Base-by-base conservation (phyloP, 2,797 vertebrate species). In the Geotrypetes seraphini region DNA sequence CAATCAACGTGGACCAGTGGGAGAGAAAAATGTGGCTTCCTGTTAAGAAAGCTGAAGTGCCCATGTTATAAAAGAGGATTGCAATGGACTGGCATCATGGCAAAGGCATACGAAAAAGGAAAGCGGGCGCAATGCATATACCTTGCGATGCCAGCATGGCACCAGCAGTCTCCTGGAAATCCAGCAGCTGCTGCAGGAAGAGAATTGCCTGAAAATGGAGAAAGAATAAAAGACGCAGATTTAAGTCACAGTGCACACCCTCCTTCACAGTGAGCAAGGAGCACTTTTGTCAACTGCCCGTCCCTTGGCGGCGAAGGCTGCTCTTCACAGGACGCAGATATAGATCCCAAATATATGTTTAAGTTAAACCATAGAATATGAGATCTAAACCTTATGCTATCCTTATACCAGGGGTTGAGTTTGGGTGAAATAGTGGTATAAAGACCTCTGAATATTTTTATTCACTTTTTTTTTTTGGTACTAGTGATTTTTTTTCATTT, bases 121-220 rank as follows among this genome's bases (percentile, higher is more conserved):
- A n/a, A n/a, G 30, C 8, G 46, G 58, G 17, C 7, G 20, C n/a
- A 34, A 16, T 26, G 31, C 30, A 15, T 2, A 9, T 89, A 96
- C 93, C 92, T 89, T 97, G 95, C 2, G 95, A 98, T 16, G 95
- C 95, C 58, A 98, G 47, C 95, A 97, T 97, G 59, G 95, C 93
- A 7, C 92, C 93, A 0, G 94, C 93, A 0, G 95, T 98, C 71
- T 98, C 95, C 39, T 98, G 95, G 69, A 99, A 99, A 69, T 99
- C 93, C 57, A 99, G 65, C 52, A 99, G 77, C 45, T 97, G 94
- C 65, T 99, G 95, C 33, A 97, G 79, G 69, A 97, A 97, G 35
- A 97, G 82, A 60, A 97, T 97, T 30, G 95, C 94, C 95, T 97
- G 71, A 9, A 23, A 18, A 1, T 33, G 12, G 36, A 37, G 12